Base-by-base conservation (phyloP, 2,113 vertebrate genomes). In the Picathartes gymnocephalus region DNA sequence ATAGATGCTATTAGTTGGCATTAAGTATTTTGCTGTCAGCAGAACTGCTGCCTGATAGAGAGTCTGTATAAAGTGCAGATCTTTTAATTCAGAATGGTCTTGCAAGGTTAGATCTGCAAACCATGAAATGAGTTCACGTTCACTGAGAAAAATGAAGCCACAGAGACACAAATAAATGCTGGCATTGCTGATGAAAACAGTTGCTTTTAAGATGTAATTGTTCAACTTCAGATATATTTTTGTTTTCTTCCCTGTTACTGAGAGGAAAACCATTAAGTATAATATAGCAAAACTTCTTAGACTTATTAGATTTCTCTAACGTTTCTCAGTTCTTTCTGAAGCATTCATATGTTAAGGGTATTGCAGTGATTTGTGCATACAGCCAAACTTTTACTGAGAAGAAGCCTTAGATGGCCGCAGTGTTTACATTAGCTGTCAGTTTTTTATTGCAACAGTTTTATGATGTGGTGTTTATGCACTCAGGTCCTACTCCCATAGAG, bases 1-100 rank as follows among this genome's bases (percentile, higher is more conserved):
- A n/a, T 16, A 21, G 31, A 4, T 69, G 10, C 12, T 62, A 2
- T 42, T 88, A 30, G 35, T 69, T 0, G 0, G 1, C 1, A 2
- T 54, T 86, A 54, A 60, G 18, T 68, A 11, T 51, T 80, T 88
- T 92, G 24, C 42, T 70, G 12, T 39, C 23, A 57, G 31, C 22
- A 69, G 24, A 89, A 51, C 28, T 70, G 27, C 57, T 81, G 24
- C 22, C n/a, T 85, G 16, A 16, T n/a, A n/a, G 19, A 60, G 7
- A 69, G 24, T 60, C 58, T 78, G 2, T 45, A 15, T 33, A 25
- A 83, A 84, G n/a, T 65, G 42, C 39, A 79, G 61, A 74, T 40
- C 25, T 86, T 42, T 65, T 47, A 27, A 70, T 40, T 93, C 37
- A 37, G 15, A 89, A 70, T 61, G 31, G 50, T 45, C 22, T 51